phyloP scores from a whole-genome alignment of 2,888 invertebrate species.

The Catocala sponsa region DNA sequence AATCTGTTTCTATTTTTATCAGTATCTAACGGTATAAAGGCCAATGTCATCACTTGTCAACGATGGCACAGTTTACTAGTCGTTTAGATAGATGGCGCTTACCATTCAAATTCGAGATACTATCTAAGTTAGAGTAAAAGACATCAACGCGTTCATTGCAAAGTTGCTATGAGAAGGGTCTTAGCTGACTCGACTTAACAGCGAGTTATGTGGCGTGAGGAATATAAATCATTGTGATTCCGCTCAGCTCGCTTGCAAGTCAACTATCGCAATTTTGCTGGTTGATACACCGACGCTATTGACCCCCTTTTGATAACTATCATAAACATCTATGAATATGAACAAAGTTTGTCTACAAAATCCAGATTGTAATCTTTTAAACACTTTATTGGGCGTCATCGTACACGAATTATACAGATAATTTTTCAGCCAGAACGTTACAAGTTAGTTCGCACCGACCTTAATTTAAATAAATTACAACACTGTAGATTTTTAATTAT shows the following conservation, averaged over 20 bases:
- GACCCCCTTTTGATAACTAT: slow-evolving; percentile 31
- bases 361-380: too few species aligned
- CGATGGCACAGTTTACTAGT: slow-evolving; percentile 27
- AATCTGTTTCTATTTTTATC: slow-evolving; percentile 35
- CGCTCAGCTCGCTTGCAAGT: slow-evolving; percentile 70
- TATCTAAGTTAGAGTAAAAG: slow-evolving; percentile 41
- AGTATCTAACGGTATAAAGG: slow-evolving; percentile 58
- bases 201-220: slow-evolving; percentile 71
- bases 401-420: too few species aligned
- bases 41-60: slow-evolving; percentile 58
- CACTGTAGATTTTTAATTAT: too few species aligned
- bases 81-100: slow-evolving; percentile 57
- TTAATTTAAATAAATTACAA: too few species aligned
- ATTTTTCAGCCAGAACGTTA: too few species aligned
- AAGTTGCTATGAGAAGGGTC: slow-evolving; percentile 76
- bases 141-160: neutral
- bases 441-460: too few species aligned
- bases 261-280: slow-evolving; percentile 78
- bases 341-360: too few species aligned
- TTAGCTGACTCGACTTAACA: slow-evolving; percentile 88
- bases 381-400: too few species aligned
- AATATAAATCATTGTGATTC: slow-evolving; percentile 76
- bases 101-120: neutral
- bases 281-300: slow-evolving; percentile 79
- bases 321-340: too few species aligned